Conservation (phyloP, 2,113 vertebrate genomes). For the Hoplias malabaricus region DNA sequence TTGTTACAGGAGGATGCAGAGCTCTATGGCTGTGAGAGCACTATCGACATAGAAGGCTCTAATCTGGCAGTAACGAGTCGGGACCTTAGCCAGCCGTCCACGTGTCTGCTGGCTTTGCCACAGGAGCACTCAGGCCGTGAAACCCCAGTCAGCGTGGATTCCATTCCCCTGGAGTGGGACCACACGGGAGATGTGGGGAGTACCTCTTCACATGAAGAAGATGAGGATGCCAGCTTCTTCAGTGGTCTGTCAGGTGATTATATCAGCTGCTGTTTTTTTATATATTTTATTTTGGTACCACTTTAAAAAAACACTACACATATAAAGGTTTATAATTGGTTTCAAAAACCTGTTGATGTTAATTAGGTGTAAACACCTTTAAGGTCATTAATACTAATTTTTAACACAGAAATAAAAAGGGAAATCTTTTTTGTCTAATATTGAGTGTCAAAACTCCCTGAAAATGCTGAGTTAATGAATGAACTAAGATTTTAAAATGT, state of each 20-base stretch:
- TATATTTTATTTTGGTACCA: background rate
- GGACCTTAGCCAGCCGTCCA: slow-evolving; percentile 66
- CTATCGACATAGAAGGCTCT: slow-evolving; percentile 68
- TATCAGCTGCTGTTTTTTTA: background rate
- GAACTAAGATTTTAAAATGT: too few relatives aligned
- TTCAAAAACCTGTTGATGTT: too few relatives aligned
- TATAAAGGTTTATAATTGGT: too few relatives aligned
- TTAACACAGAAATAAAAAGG: too few relatives aligned
- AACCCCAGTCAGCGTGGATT: slow-evolving; percentile 92
- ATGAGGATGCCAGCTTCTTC: slow-evolving; percentile 80
- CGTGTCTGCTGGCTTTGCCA: slow-evolving; percentile 73
- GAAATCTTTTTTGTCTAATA: too few relatives aligned
- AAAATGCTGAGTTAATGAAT: too few relatives aligned
- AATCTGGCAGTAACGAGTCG: slow-evolving; percentile 46
- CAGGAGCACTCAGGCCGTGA: slow-evolving; percentile 87
- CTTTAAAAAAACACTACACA: too few relatives aligned
- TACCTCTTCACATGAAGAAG: slow-evolving; percentile 87
- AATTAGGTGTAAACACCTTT: too few relatives aligned
- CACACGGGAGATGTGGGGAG: slow-evolving; percentile 93
- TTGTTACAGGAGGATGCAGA: slow-evolving; percentile 78
- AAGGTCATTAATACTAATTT: too few relatives aligned
- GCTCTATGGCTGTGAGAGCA: slow-evolving; percentile 71
- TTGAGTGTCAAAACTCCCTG: too few relatives aligned
- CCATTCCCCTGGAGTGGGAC: slow-evolving; percentile 95
- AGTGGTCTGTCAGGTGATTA: slow-evolving; percentile 85